Evolutionary conservation across 1,140 invertebrate genomes (phyloP).

Genomic region (Nymphalis io): DNA sequence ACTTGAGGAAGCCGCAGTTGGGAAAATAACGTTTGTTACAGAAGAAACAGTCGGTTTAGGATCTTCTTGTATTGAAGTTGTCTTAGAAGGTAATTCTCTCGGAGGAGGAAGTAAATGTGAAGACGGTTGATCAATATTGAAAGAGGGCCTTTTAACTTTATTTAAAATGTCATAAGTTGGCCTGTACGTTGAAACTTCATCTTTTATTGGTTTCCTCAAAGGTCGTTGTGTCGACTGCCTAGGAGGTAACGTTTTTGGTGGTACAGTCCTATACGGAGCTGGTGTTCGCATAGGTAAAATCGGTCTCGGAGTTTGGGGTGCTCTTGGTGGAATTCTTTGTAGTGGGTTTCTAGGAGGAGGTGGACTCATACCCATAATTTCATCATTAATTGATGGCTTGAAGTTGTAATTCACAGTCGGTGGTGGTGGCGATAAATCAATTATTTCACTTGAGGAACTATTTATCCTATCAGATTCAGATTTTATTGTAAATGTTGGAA

Average conservation of each 20-base stretch:
- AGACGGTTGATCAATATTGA: slow-evolving; percentile 66
- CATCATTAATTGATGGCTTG: slow-evolving; percentile 67
- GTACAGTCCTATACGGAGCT: slow-evolving; percentile 60
- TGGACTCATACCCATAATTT: slow-evolving; percentile 80
- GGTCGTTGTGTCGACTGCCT: slow-evolving; percentile 62
- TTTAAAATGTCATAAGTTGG: slow-evolving; percentile 67
- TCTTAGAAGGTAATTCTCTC: slow-evolving; percentile 54
- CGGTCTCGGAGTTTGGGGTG: slow-evolving; percentile 56
- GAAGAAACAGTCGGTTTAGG: slow-evolving; percentile 35
- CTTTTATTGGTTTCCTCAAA: slow-evolving; percentile 58
- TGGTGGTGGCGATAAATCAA: slow-evolving; percentile 76
- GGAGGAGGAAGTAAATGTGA: slow-evolving; percentile 68
- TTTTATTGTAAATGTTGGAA: slow-evolving; percentile 59
- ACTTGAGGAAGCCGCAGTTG: slow-evolving; percentile 66
- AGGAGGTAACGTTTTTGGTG: slow-evolving; percentile 64
- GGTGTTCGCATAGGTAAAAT: slow-evolving; percentile 57
- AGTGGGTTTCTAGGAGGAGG: slow-evolving; percentile 59
- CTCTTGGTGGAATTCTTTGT: slow-evolving; percentile 49
- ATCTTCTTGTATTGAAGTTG: slow-evolving; percentile 39
- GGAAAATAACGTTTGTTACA: slow-evolving; percentile 62
- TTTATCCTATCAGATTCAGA: slow-evolving; percentile 50
- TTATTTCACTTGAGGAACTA: slow-evolving; percentile 63
- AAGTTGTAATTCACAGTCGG: slow-evolving; percentile 70
- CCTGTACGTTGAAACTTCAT: slow-evolving; percentile 76
- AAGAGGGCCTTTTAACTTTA: slow-evolving; percentile 66